phyloP scores from a whole-genome alignment of 2,113 vertebrate species.

The Bagarius yarrelli region DNA sequence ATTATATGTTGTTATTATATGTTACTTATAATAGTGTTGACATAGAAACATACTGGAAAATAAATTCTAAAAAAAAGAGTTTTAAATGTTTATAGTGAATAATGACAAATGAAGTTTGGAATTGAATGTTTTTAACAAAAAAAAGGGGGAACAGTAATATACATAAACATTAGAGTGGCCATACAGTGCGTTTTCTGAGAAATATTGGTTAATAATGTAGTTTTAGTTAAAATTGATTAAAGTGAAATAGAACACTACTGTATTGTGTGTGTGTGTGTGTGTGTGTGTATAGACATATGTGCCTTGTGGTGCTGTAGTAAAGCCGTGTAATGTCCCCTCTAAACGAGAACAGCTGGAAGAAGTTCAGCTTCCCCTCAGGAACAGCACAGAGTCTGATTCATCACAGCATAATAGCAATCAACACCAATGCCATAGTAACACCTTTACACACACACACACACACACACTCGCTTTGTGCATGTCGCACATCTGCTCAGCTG shows the following conservation, averaged over 20 bases:
- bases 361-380: conserved; percentile 13
- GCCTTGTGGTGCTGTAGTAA: background rate
- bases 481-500: conserved; percentile 36
- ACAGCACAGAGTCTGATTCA: conserved; percentile 1
- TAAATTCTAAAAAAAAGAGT: background rate
- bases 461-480: conserved; percentile 32
- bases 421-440: conserved; percentile 45
- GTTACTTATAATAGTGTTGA: background rate
- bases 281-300: background rate
- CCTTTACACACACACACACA: conserved; percentile 41
- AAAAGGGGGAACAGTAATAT: background rate
- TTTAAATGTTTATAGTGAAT: background rate
- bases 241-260: background rate
- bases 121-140: background rate
- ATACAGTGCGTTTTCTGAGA: no score
- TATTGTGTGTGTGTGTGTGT: background rate
- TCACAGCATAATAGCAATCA: conserved; percentile 43
- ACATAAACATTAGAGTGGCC: no score
- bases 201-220: background rate
- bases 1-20: no score
- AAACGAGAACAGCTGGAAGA: conserved; percentile 20
- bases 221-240: background rate
- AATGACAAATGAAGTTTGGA: background rate
- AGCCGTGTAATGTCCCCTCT: conserved; percentile 11
- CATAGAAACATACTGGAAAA: background rate